Base-by-base conservation (phyloP, 2,797 vertebrate genomes). In the Columba guinea region DNA sequence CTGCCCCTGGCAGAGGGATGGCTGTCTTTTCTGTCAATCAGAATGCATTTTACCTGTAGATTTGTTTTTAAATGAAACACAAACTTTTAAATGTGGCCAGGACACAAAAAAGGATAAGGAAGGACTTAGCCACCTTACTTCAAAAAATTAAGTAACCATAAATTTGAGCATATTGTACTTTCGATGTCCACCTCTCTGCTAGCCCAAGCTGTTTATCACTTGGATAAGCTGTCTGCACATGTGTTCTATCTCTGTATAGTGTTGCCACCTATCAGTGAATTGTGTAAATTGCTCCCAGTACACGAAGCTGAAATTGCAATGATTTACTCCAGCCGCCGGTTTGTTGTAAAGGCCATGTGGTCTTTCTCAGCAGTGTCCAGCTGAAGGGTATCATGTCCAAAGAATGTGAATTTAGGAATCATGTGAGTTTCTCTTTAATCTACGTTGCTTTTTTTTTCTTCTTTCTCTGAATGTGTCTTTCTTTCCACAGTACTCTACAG, bases 181-280 rank as follows among this genome's bases (percentile, higher is more conserved):
- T 77, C 46, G 58, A 6, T 26, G 67, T 24, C 5, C 26, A 4
- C 9, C 28, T 10, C 21, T 15, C 7, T 23, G 59, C 55, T 51
- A 20, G 10, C 3, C 10, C 32, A 1, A 48, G 35, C 27, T 71
- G 7, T 49, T 48, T 12, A 15, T 52, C 53, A 17, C 28, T 30
- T 56, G 28, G 24, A 19, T 22, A 17, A 23, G 17, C 17, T 35
- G 10, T 27, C 53, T 26, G 52, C 18, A 9, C 32, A 0, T 13
- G 17, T 34, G n/a, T 26, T 69, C 81, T 37, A 35, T 35, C 48
- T 52, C 83, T 70, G 80, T 30, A 1, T 26, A 13, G 58, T 86
- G 84, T 93, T 90, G 95, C 90, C 96, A 89, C 63, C 95, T 95
- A 81, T 18, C 95, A 74, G 77, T 37, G 86, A 79, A 21, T 5